Base-by-base conservation (phyloP, 2,888 invertebrate genomes). In the Girardia tigrina region DNA sequence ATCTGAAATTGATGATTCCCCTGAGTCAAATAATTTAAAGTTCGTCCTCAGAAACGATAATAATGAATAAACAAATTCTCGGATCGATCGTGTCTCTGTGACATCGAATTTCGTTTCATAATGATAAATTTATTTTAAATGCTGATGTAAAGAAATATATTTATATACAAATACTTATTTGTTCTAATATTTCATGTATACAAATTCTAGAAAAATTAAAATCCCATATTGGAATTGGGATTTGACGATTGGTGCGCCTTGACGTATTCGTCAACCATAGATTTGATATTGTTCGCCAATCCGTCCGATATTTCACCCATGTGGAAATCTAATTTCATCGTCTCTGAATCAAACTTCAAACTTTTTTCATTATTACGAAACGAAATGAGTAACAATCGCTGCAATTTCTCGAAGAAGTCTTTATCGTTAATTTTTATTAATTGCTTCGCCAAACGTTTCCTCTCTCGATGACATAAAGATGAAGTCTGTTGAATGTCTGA, bases 261-360 rank as follows among this genome's bases (percentile, higher is more conserved):
- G 23, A 8, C n/a, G 23, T 8, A 56, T 56, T 56, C 56, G 23
- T 56, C 56, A 56, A 56, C 56, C 56, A 56, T 56, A 6, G 56
- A 4, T 56, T 56, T 56, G 23, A 56, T 56, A 2, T 20, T 56
- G 23, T 2, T 12, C 4, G 56, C 56, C n/a, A 56, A 16, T 56
- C 23, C 23, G 23, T 56, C 56, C 4, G 56, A 56, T 12, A 56
- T 56, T 56, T 56, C 56, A 4, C 56, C 56, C 56, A 56, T 56
- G n/a, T 56, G 56, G 23, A 56, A 56, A n/a, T 56, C 56, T 20
- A 56, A 23, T 56, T 56, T 56, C 56, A 56, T 56, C n/a, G 56
- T 56, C 4, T 56, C 56, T 6, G 56, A n/a, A 56, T 56, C 56
- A 56, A 56, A 56, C 23, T 23, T n/a, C 4, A 56, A n/a, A 56